Evolutionary conservation across 2,113 vertebrate genomes (phyloP).

Genomic region (Morone chrysops): DNA sequence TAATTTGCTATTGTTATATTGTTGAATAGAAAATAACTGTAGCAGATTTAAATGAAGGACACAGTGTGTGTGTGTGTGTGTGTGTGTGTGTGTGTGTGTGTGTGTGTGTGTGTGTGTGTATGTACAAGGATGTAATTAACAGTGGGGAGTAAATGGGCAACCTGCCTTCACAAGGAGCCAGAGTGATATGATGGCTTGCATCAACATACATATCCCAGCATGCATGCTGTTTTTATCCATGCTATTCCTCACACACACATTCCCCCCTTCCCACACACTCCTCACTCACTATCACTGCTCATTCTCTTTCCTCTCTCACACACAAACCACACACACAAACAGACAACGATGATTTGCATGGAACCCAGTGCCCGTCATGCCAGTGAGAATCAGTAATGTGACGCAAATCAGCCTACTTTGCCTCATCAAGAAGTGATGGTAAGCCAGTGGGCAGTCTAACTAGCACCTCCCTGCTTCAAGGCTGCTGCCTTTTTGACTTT

Average conservation of each 20-base stretch:
- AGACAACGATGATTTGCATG: constrained; percentile 29
- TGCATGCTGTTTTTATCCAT: constrained; percentile 48
- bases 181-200: constrained; percentile 29
- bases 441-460: constrained; percentile 33
- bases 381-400: constrained; percentile 33
- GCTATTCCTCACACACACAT: constrained; percentile 7
- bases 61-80: constrained; percentile 4
- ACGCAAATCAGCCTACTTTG: constrained; percentile 46
- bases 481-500: constrained; percentile 56
- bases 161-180: constrained; percentile 23
- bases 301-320: not conserved
- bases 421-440: constrained; percentile 39
- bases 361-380: constrained; percentile 16
- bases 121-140: constrained; percentile 8
- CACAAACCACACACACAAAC: constrained; percentile 10
- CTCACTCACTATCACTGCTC: not conserved
- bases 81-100: not conserved
- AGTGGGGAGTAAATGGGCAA: constrained; percentile 48
- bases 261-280: not conserved
- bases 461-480: constrained; percentile 18
- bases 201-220: constrained; percentile 55
- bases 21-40: not conserved
- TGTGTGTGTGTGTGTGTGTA: not conserved
- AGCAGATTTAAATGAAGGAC: constrained; percentile 6
- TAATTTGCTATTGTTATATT: not conserved